phyloP scores from a whole-genome alignment of 2,113 vertebrate species.

The Cyphomyrus discorhynchus region DNA sequence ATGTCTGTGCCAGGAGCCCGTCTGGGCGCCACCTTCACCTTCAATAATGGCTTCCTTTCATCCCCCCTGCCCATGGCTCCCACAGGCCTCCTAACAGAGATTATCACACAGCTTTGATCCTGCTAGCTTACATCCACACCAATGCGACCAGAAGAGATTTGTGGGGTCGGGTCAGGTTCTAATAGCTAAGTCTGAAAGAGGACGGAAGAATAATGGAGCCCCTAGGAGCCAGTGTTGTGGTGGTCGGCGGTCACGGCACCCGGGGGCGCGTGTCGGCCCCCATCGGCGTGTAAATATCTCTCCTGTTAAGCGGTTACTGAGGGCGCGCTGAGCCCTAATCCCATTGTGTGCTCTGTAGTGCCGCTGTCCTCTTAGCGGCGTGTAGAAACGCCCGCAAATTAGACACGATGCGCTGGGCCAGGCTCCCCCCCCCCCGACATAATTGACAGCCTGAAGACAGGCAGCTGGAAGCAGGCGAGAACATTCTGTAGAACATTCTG shows the following conservation, averaged over 20 bases:
- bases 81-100: not conserved
- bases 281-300: not conserved
- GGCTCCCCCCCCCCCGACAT: not conserved
- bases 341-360: not conserved
- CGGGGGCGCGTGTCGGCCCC: not conserved
- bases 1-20: not conserved
- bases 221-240: not conserved
- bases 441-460: constrained; percentile 16
- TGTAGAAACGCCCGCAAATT: not conserved
- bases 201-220: not conserved
- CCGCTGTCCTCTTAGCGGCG: not conserved
- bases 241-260: not conserved
- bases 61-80: not conserved
- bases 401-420: not conserved
- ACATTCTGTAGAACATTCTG: not conserved
- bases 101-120: not conserved
- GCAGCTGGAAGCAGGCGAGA: not conserved
- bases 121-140: not conserved
- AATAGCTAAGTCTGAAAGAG: not conserved
- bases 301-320: not conserved
- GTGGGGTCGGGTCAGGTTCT: not conserved
- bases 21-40: not conserved
- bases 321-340: not conserved
- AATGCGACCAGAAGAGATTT: not conserved
- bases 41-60: not conserved